Percentiles rank a stretch among this genome's conserved stretches.
Conservation (phyloP, 2,113 vertebrate species). For the Trogon surrucura region DNA sequence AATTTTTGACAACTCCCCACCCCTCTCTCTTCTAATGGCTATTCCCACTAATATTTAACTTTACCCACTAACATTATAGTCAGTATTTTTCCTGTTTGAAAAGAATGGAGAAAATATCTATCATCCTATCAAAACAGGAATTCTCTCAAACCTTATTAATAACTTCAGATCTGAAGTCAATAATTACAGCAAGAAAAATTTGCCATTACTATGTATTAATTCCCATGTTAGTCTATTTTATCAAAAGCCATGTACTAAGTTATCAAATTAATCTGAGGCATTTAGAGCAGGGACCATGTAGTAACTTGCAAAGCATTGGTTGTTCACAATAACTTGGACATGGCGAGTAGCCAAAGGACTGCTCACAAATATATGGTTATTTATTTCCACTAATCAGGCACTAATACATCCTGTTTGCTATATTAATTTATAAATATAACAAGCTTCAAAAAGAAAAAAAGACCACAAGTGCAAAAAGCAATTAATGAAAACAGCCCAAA, state of each 20-base stretch:
- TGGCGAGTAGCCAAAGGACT: slow-evolving; percentile 37
- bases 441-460: neutral
- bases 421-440: slow-evolving; percentile 14
- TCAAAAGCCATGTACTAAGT: neutral
- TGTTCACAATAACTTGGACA: slow-evolving; percentile 27
- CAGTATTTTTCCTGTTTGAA: neutral
- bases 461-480: slow-evolving; percentile 8
- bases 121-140: neutral
- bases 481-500: neutral
- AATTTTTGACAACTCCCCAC: neutral
- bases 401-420: slow-evolving; percentile 33
- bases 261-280: slow-evolving; percentile 1
- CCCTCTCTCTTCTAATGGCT: neutral
- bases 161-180: neutral
- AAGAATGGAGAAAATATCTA: neutral
- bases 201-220: neutral
- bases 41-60: neutral
- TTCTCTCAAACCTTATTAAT: neutral
- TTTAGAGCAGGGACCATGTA: slow-evolving; percentile 9
- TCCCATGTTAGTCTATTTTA: neutral
- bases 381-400: slow-evolving; percentile 44
- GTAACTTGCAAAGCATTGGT: slow-evolving; percentile 6
- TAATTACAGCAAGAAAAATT: neutral
- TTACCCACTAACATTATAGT: neutral
- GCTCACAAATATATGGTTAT: slow-evolving; percentile 56